phyloP scores from a whole-genome alignment of 2,888 invertebrate genomes.

The Gymnoscelis rufifasciata region DNA sequence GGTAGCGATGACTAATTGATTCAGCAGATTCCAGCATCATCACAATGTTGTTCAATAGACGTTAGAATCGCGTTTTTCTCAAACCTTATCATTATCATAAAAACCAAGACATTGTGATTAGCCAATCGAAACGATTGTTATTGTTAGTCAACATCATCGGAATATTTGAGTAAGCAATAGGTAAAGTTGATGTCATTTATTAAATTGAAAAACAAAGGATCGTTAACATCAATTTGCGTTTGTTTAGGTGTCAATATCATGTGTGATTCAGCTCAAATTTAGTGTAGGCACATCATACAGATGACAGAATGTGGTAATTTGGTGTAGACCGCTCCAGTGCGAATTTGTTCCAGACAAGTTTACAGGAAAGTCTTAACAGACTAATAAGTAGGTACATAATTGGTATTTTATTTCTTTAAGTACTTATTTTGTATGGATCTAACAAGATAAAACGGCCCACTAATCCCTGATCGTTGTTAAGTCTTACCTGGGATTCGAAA shows the following conservation, averaged over 20 bases:
- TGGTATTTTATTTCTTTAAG: too few species aligned
- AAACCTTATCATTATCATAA: constrained; percentile 16
- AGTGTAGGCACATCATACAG: too few species aligned
- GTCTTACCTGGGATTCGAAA: not conserved
- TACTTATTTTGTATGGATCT: too few species aligned
- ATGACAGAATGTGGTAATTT: too few species aligned
- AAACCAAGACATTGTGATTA: not conserved
- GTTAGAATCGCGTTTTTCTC: constrained; percentile 14
- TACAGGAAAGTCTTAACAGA: too few species aligned
- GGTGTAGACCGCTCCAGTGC: too few species aligned
- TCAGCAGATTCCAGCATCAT: constrained; percentile 17
- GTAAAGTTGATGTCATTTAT: constrained; percentile 20
- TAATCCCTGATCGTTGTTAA: too few species aligned
- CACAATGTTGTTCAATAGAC: constrained; percentile 12
- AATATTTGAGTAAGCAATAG: constrained; percentile 4
- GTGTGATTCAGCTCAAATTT: constrained; percentile 2
- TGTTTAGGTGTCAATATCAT: not conserved
- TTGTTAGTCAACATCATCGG: constrained; percentile 21
- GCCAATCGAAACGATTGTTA: constrained; percentile 1
- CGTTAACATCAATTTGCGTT: not conserved
- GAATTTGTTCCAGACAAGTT: too few species aligned
- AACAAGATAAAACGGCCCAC: too few species aligned
- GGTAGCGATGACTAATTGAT: constrained; percentile 9
- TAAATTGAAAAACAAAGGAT: constrained; percentile 3
- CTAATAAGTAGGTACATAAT: too few species aligned